Percentiles rank a stretch among this genome's conserved stretches.
Conservation (phyloP, 2,113 vertebrate species). For the Eulemur rufifrons region DNA sequence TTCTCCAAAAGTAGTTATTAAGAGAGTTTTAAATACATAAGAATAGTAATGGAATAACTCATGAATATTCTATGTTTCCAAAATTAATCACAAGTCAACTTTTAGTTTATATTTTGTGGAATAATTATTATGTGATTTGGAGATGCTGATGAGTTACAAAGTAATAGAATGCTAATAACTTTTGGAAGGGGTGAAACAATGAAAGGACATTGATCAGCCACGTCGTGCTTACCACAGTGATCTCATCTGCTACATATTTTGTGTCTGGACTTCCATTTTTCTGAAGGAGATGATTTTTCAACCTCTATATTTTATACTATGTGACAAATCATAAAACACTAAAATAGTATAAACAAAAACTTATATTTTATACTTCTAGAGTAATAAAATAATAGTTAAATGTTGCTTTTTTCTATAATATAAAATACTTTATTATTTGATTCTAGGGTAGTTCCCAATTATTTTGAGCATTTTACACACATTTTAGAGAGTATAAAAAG, state of each 20-base stretch:
- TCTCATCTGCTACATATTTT: neutral
- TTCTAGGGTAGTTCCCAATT: neutral
- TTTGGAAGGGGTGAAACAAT: neutral
- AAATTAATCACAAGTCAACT: slow-evolving; percentile 78
- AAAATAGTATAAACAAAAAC: neutral
- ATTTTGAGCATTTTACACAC: neutral
- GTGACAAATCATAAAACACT: neutral
- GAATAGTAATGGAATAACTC: slow-evolving; percentile 74
- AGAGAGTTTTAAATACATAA: slow-evolving; percentile 69
- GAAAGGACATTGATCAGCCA: neutral
- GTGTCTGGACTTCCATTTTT: neutral
- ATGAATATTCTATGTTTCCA: slow-evolving; percentile 79
- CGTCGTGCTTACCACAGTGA: neutral
- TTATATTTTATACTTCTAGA: neutral
- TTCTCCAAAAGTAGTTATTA: slow-evolving; percentile 81
- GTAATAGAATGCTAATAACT: slow-evolving; percentile 55
- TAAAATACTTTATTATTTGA: neutral
- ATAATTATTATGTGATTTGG: slow-evolving; percentile 73
- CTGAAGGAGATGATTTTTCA: neutral
- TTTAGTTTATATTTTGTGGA: slow-evolving; percentile 71
- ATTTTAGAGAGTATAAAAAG: neutral
- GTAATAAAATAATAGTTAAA: neutral
- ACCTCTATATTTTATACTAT: neutral
- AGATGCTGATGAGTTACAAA: slow-evolving; percentile 56
- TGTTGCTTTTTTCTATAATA: neutral